Evolutionary conservation across 2,797 vertebrate genomes (phyloP), one percentile per base, ranked within the genome.

Genomic region (Alectoris magna): DNA sequence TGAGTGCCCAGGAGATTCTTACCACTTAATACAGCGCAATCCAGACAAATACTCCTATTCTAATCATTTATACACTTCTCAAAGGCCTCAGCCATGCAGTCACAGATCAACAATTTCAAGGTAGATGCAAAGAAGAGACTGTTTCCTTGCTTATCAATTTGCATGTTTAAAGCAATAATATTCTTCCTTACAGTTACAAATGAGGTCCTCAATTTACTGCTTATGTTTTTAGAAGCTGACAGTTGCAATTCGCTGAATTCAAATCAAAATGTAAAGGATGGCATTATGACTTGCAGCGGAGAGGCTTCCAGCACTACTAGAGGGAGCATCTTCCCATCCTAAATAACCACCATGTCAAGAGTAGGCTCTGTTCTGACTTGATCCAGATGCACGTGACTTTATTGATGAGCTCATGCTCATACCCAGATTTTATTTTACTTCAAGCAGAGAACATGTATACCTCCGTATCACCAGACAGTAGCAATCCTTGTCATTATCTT

Each of bases 401-500:
- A 89, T 60, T 73, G 77, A 43, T 84, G 68, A 92, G 89, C 44
- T 87, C 46, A 56, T 67, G 87, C 76, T 74, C 60, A 71, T 11
- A 29, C 53, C 53, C 34, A 49, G 76, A 84, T 85, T 88, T 85
- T 80, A 73, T 19, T n/a, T 62, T 24, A 86, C 82, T 84, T 91
- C 36, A 38, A 69, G 67, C 43, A 69, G 8, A 88, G 68, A 79
- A 78, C 19, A 7, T 58, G 8, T 46, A 53, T 43, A 93, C 85
- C 69, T 90, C 64, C 76, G n/a, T 46, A 74, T 26, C 87, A 86
- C 69, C 81, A 74, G 74, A 92, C 46, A 82, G 27, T 15, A 48
- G 43, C 74, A 86, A 51, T 69, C 81, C 67, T 62, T 88, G 44
- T 84, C 93, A 96, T 95, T 91, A 95, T 94, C 91, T 83, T 91